These are phyloP conservation scores for Solenopsis fugax DNA, from an alignment of 1,140 invertebrate species.

Conservation along the genomic window DNA sequence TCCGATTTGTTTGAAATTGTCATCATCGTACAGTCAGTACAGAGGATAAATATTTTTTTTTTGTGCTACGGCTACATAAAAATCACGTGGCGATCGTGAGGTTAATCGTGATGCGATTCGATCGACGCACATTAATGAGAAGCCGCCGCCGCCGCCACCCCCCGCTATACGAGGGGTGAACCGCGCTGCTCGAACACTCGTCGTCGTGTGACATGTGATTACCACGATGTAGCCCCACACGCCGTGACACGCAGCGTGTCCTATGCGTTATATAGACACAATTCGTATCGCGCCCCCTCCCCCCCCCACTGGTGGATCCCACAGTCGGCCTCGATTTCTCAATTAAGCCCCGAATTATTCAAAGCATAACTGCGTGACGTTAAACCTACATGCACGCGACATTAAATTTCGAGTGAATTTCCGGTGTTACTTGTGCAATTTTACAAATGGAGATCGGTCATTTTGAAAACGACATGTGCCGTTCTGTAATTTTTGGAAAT, in stretches of 20 bases:
- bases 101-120: constrained; percentile 68
- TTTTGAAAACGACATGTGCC: background rate
- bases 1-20: background rate
- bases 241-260: constrained; percentile 51
- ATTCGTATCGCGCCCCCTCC: constrained; percentile 23
- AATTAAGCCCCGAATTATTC: constrained; percentile 68
- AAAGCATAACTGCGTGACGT: constrained; percentile 35
- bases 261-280: constrained; percentile 43
- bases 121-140: constrained; percentile 70
- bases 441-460: constrained; percentile 50
- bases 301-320: background rate
- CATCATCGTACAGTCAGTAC: background rate
- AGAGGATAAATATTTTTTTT: background rate
- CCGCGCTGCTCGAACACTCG: constrained; percentile 33
- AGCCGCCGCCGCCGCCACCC: background rate
- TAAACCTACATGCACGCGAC: constrained; percentile 38
- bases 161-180: constrained; percentile 1
- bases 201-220: constrained; percentile 60
- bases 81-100: constrained; percentile 60
- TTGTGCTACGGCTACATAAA: background rate
- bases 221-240: constrained; percentile 58
- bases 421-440: constrained; percentile 41
- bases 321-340: constrained; percentile 61
- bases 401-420: constrained; percentile 48
- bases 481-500: constrained; percentile 35